A percentile compares a stretch with the other conserved stretches of the same genome.
Evolutionary conservation across 2,113 vertebrate species (phyloP).

Genomic region (Perccottus glenii): DNA sequence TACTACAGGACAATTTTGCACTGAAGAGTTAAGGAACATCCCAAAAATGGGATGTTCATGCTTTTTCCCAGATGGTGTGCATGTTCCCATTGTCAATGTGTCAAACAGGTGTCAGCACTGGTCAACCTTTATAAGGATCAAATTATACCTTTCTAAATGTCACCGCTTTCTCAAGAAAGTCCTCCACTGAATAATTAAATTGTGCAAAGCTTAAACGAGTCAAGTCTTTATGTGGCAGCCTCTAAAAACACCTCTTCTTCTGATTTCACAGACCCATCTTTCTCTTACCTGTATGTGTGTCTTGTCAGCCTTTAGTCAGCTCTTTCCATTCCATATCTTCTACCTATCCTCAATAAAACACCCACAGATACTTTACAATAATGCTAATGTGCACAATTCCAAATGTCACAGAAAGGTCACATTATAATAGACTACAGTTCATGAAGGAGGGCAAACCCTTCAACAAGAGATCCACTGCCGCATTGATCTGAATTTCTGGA

Average conservation of each 20-base stretch:
- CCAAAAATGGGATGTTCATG: too few relatives aligned
- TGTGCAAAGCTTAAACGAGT: not conserved
- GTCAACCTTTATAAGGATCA: conserved; percentile 19
- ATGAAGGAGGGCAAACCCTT: conserved; percentile 3
- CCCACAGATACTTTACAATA: conserved; percentile 26
- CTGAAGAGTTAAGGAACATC: too few relatives aligned
- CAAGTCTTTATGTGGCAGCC: not conserved
- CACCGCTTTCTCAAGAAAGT: not conserved
- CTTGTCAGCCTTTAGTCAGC: conserved; percentile 31
- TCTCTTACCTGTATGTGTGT: not conserved
- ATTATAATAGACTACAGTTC: conserved; percentile 10
- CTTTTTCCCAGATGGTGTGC: not conserved
- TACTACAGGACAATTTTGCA: too few relatives aligned
- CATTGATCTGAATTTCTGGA: not conserved
- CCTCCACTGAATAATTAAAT: not conserved
- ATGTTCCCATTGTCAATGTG: conserved; percentile 8
- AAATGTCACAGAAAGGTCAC: conserved; percentile 47
- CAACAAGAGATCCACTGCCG: not conserved
- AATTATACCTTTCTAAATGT: conserved; percentile 2
- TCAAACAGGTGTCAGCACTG: not conserved
- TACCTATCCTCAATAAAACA: not conserved
- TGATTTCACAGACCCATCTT: conserved; percentile 3
- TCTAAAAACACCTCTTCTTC: not conserved
- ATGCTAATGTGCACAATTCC: conserved; percentile 22
- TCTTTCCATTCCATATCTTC: conserved; percentile 20